Conservation (phyloP, 2,113 vertebrate genomes). For the Gasterosteus nipponicus region DNA sequence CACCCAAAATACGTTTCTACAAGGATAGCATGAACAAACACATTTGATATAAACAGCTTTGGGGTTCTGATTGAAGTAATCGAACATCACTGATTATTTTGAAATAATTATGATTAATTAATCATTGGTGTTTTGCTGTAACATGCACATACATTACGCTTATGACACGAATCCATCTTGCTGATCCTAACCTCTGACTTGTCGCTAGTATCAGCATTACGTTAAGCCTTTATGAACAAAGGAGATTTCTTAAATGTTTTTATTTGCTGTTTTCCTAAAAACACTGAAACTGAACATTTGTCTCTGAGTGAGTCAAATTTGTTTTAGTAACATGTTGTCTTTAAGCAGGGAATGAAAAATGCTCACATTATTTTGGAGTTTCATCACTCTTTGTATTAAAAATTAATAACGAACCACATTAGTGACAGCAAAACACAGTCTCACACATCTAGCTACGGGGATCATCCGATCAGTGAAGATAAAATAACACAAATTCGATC, state of each 20-base stretch:
- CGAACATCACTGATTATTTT: not conserved
- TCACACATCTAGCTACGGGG: no score
- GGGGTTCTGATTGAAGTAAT: not conserved
- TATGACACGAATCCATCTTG: not conserved
- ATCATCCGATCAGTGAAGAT: no score
- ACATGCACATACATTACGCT: not conserved
- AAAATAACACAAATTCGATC: conserved; percentile 16
- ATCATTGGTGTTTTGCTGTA: not conserved
- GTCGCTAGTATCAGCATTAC: not conserved
- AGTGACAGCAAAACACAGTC: conserved; percentile 10
- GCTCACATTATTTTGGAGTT: not conserved
- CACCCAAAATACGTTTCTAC: not conserved
- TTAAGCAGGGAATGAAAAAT: not conserved
- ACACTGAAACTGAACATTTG: not conserved
- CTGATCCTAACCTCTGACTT: not conserved
- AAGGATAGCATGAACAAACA: not conserved
- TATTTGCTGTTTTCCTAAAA: conserved; percentile 1
- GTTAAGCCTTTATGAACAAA: conserved; percentile 8
- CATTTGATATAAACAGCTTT: not conserved
- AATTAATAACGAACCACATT: conserved; percentile 9
- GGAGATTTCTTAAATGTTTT: not conserved
- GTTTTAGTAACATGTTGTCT: not conserved
- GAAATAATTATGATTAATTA: not conserved
- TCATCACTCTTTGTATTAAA: not conserved
- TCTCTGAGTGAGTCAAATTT: conserved; percentile 20